Evolutionary conservation across 2,113 vertebrate genomes (phyloP).

Genomic region (Boulengerochromis microlepis): DNA sequence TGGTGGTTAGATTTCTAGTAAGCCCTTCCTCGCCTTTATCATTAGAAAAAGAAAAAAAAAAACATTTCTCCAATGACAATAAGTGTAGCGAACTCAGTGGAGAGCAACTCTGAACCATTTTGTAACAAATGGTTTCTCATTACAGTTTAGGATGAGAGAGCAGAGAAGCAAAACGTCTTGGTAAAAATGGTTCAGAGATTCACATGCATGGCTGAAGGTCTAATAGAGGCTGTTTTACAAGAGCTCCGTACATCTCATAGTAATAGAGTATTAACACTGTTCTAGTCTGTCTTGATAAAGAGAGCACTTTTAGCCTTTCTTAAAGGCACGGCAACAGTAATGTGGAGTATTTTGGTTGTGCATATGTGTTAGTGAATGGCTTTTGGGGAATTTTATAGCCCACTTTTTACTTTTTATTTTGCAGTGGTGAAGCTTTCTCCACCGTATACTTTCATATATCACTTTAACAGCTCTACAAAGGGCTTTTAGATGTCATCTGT

Average conservation of each 20-base stretch:
- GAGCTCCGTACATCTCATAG: neutral
- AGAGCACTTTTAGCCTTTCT: neutral
- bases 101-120: neutral
- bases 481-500: slow-evolving; percentile 44
- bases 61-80: neutral
- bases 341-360: neutral
- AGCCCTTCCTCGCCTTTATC: neutral
- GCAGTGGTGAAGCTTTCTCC: neutral
- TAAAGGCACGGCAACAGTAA: neutral
- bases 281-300: neutral
- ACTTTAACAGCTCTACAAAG: slow-evolving; percentile 29
- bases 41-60: neutral
- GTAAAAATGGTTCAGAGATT: neutral
- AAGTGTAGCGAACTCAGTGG: neutral
- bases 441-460: neutral
- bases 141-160: neutral
- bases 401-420: neutral
- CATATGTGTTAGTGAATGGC: neutral
- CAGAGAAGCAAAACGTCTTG: neutral
- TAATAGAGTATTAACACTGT: neutral
- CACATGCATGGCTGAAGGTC: neutral
- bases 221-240: neutral
- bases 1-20: neutral
- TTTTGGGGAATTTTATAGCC: neutral
- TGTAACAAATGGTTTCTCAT: neutral